Evolutionary conservation across 1,140 invertebrate species (phyloP).

Genomic region (Schmidtea mediterranea): DNA sequence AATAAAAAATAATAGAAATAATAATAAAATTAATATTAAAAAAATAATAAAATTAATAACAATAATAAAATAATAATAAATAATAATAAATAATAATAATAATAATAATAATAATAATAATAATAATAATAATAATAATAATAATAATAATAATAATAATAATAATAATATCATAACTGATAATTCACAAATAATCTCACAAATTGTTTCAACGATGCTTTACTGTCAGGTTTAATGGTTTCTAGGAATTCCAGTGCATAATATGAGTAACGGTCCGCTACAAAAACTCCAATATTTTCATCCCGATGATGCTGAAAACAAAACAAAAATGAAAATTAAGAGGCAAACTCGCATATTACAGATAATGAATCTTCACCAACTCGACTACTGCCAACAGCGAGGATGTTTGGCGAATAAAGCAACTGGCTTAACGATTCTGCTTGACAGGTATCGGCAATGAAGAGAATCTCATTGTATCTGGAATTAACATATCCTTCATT

Average conservation of each 20-base stretch:
- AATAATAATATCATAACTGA: background rate
- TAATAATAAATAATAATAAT: background rate
- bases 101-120: background rate
- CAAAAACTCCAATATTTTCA: constrained; percentile 86
- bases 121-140: background rate
- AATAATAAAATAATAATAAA: background rate
- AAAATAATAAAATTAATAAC: background rate
- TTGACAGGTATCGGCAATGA: constrained; percentile 96
- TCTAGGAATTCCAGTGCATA: constrained; percentile 87
- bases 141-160: background rate
- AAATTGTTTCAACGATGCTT: constrained; percentile 69
- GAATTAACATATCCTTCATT: too few species aligned
- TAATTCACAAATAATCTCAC: constrained; percentile 34
- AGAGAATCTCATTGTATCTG: constrained; percentile 94
- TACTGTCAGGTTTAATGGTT: constrained; percentile 55
- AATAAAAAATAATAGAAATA: too few species aligned
- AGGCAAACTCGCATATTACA: constrained; percentile 32
- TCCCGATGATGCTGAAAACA: constrained; percentile 70
- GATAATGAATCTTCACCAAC: constrained; percentile 91
- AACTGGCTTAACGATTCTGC: constrained; percentile 91
- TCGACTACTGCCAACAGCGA: constrained; percentile 78
- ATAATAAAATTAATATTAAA: constrained; percentile 1
- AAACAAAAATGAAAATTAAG: background rate
- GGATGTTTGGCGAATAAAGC: constrained; percentile 88
- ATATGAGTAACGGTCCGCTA: constrained; percentile 92